phyloP scores from a whole-genome alignment of 37 sponge, comb jelly and placozoan species.

The Corticium candelabrum region DNA sequence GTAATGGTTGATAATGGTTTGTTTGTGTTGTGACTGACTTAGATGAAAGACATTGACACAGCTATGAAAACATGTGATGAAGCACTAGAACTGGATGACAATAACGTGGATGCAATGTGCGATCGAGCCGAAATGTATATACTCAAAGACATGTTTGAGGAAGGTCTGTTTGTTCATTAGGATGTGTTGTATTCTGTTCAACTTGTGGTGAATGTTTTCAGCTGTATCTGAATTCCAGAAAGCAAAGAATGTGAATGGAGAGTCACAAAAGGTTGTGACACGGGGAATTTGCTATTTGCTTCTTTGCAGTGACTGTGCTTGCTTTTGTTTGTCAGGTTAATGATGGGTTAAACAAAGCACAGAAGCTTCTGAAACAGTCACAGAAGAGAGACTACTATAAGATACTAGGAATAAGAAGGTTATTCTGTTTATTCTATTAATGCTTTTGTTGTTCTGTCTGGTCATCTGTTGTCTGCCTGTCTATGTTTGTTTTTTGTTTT shows the following conservation, averaged over 20 bases:
- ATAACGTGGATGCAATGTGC: conserved; percentile 73
- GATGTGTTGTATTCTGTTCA: conserved; percentile 14
- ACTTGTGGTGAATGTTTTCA: conserved; percentile 10
- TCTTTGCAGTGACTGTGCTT: neutral
- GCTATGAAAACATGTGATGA: conserved; percentile 59
- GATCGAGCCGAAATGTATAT: conserved; percentile 88
- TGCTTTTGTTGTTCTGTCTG: neutral
- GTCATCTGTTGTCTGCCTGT: neutral
- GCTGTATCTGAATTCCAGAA: conserved; percentile 84
- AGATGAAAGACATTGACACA: conserved; percentile 33
- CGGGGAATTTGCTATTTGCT: too few relatives aligned
- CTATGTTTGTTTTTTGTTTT: too few relatives aligned
- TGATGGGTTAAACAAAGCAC: conserved; percentile 81
- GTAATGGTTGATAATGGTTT: neutral
- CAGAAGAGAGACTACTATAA: conserved; percentile 98
- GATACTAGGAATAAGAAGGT: conserved; percentile 87
- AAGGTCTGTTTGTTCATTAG: too few relatives aligned
- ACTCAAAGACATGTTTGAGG: conserved; percentile 65
- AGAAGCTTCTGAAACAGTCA: conserved; percentile 87
- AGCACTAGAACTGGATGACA: conserved; percentile 57
- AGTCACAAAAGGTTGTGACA: conserved; percentile 37
- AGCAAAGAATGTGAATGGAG: conserved; percentile 55
- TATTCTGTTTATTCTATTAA: conserved; percentile 3
- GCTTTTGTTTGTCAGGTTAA: too few relatives aligned
- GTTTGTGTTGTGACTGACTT: neutral